Conservation (phyloP, 2,797 vertebrate species). For the Acridotheres tristis region DNA sequence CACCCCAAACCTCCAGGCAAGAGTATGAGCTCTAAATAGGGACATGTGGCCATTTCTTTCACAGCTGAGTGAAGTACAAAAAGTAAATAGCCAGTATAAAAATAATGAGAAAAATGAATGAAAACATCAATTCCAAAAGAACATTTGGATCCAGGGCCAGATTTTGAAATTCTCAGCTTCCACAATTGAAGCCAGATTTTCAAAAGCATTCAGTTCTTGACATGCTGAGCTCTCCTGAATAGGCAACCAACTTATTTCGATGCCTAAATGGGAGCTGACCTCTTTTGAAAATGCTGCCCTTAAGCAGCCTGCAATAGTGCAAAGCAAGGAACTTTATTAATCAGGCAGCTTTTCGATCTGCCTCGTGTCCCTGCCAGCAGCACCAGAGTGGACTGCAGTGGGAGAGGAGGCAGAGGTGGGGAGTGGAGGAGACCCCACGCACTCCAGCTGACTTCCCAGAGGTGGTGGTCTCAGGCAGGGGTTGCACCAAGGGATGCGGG, state of each 20-base stretch:
- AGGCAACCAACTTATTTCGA: slow-evolving; percentile 60
- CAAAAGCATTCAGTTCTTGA: slow-evolving; percentile 65
- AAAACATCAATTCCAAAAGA: slow-evolving; percentile 63
- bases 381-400: background rate
- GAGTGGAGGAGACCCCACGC: background rate
- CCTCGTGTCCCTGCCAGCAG: background rate
- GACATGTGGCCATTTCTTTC: slow-evolving; percentile 63
- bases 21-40: slow-evolving; percentile 19
- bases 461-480: fast-evolving
- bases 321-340: slow-evolving; percentile 53
- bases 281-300: slow-evolving; percentile 59
- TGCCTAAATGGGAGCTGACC: slow-evolving; percentile 61
- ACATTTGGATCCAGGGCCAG: slow-evolving; percentile 46
- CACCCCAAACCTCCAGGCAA: slow-evolving; percentile 46
- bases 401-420: background rate
- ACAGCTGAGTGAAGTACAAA: slow-evolving; percentile 61
- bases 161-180: slow-evolving; percentile 69
- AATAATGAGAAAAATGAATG: slow-evolving; percentile 64
- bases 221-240: slow-evolving; percentile 64
- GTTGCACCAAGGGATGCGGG: fast-evolving
- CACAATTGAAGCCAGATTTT: slow-evolving; percentile 65
- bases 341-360: slow-evolving; percentile 12
- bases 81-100: slow-evolving; percentile 60
- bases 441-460: background rate
- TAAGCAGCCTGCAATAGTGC: slow-evolving; percentile 44